Conservation (phyloP, 2,797 vertebrate species). For the Carduelis carduelis region DNA sequence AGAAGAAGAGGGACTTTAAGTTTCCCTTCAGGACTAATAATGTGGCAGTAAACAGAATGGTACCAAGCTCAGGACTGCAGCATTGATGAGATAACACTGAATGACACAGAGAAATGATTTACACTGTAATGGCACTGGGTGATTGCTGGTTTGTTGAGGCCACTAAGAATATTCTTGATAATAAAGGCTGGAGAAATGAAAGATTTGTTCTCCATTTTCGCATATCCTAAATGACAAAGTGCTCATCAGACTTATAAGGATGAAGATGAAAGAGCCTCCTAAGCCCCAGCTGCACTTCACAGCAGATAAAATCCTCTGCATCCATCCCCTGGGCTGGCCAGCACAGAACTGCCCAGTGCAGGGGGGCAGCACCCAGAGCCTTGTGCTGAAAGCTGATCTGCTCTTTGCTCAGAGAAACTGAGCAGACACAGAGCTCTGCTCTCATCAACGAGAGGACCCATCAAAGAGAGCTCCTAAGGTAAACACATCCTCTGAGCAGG, state of each 20-base stretch:
- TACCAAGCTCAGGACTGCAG: neutral
- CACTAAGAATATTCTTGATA: neutral
- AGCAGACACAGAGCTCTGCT: neutral
- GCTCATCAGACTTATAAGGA: neutral
- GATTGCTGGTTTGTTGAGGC: neutral
- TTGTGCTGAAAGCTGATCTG: neutral
- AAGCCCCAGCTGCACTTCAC: neutral
- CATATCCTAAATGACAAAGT: neutral
- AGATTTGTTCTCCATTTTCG: neutral
- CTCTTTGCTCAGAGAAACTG: neutral
- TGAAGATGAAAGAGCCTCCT: neutral
- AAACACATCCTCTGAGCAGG: neutral
- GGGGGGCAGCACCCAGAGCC: neutral
- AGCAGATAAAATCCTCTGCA: neutral
- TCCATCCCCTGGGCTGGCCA: rapidly evolving
- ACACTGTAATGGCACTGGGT: neutral
- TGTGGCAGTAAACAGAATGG: neutral
- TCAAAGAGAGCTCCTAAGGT: neutral
- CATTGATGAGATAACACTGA: neutral
- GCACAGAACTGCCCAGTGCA: neutral
- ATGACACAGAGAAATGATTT: neutral
- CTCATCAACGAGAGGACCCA: neutral
- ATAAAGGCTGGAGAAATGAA: neutral
- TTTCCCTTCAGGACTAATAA: neutral
- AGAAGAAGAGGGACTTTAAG: neutral